phyloP scores from a whole-genome alignment of 1,140 invertebrate species.

The Bathynomus jamesi region DNA sequence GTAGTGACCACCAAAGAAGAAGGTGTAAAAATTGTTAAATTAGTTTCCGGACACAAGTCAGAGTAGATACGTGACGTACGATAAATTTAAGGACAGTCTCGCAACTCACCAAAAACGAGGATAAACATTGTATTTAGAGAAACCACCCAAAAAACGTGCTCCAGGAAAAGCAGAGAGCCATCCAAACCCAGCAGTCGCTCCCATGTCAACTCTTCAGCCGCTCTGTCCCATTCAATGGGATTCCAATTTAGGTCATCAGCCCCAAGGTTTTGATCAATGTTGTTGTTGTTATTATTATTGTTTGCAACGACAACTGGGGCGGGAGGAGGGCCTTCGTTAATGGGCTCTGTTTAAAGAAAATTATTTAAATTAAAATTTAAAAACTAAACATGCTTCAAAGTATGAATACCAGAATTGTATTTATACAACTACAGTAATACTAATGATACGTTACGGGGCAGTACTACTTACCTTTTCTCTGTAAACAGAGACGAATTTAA shows the following conservation, averaged over 20 bases:
- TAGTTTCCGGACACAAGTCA: no score
- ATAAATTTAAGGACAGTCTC: no score
- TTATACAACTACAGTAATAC: no score
- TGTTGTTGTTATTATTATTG: neutral
- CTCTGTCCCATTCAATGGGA: constrained; percentile 95
- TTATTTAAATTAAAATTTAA: no score
- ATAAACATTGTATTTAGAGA: constrained; percentile 95
- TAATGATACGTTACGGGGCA: no score
- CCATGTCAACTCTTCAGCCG: constrained; percentile 93
- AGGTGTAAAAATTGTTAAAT: no score
- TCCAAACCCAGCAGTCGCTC: constrained; percentile 90
- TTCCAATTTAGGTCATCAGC: constrained; percentile 91
- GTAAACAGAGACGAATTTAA: no score
- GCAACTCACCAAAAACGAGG: constrained; percentile 56
- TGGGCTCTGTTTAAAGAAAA: neutral
- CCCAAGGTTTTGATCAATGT: constrained; percentile 39
- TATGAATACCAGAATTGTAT: no score
- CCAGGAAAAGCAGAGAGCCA: constrained; percentile 76
- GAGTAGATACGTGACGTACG: no score
- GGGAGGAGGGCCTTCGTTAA: neutral
- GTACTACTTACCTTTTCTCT: no score
- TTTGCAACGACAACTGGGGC: neutral
- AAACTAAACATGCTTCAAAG: no score
- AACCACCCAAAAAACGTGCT: constrained; percentile 99
- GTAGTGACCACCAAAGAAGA: no score